A percentile compares a stretch with the other conserved stretches of the same genome.
These are phyloP conservation scores for Agriopis aurantiaria DNA, from an alignment of 2,888 invertebrate genomes.

Conservation along the genomic window DNA sequence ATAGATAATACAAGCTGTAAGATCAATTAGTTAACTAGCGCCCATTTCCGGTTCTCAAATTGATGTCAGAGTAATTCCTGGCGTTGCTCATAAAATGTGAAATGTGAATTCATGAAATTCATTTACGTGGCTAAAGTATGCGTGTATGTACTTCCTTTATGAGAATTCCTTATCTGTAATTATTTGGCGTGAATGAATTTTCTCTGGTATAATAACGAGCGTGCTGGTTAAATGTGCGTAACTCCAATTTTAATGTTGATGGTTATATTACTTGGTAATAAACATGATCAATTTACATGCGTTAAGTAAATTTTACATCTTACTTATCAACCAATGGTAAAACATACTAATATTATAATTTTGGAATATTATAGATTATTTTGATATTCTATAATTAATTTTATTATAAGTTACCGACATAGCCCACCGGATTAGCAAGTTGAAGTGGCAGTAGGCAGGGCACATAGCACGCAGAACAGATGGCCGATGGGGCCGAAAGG, in stretches of 20 bases:
- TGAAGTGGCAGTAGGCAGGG: too few species aligned
- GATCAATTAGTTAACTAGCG: not conserved
- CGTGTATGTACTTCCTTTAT: constrained; percentile 1
- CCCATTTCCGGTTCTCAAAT: not conserved
- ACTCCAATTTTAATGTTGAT: not conserved
- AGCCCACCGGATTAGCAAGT: too few species aligned
- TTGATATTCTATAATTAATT: too few species aligned
- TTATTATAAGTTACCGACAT: too few species aligned
- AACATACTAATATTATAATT: too few species aligned
- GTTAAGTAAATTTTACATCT: too few species aligned
- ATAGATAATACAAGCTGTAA: too few species aligned
- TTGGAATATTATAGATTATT: too few species aligned
- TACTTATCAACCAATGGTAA: too few species aligned
- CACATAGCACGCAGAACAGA: too few species aligned
- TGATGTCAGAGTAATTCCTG: not conserved
- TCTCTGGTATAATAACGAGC: not conserved
- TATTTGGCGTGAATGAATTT: constrained; percentile 8
- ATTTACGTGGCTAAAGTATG: not conserved
- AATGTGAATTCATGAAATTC: constrained; percentile 5
- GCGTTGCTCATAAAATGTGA: not conserved
- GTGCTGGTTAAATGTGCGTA: not conserved
- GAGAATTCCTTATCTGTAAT: constrained; percentile 10
- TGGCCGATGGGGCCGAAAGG: too few species aligned
- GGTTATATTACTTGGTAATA: not conserved
- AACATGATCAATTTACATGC: too few species aligned